These are phyloP conservation scores for Drosophila parvula DNA, from an alignment of 1,140 invertebrate genomes.

Conservation along the genomic window DNA sequence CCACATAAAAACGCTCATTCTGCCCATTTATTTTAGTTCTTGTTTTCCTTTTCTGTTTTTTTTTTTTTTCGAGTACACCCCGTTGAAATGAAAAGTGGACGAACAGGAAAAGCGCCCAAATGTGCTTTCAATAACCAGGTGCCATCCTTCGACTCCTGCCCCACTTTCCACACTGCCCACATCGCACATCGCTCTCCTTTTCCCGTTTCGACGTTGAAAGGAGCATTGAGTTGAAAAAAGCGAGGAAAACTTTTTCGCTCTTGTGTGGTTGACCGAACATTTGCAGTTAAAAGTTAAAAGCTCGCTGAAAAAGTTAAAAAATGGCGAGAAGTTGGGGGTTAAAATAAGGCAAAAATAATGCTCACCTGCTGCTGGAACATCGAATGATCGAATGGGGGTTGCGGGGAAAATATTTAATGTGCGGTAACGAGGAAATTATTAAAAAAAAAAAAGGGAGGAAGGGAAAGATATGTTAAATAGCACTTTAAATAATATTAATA, in stretches of 20 bases:
- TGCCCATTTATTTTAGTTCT: slow-evolving; percentile 71
- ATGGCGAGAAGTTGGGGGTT: slow-evolving; percentile 21
- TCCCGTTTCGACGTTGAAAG: slow-evolving; percentile 17
- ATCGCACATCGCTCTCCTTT: background rate
- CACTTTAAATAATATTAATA: too few species aligned
- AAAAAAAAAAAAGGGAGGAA: background rate
- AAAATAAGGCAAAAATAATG: slow-evolving; percentile 27
- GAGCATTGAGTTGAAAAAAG: slow-evolving; percentile 32
- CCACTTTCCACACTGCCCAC: slow-evolving; percentile 3
- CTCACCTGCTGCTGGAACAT: slow-evolving; percentile 42
- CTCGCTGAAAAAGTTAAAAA: slow-evolving; percentile 11
- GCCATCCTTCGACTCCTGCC: slow-evolving; percentile 35
- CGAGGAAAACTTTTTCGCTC: slow-evolving; percentile 37
- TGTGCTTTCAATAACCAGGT: slow-evolving; percentile 63
- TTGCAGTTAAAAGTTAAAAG: slow-evolving; percentile 59
- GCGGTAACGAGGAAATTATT: background rate
- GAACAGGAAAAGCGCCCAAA: slow-evolving; percentile 46
- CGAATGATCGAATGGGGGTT: slow-evolving; percentile 45
- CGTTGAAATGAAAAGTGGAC: slow-evolving; percentile 65
- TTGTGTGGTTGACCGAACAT: slow-evolving; percentile 58
- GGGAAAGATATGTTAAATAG: too few species aligned
- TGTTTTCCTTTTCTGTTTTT: slow-evolving; percentile 14
- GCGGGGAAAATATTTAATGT: slow-evolving; percentile 14
- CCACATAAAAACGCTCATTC: slow-evolving; percentile 62
- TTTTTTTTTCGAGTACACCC: slow-evolving; percentile 7